These are phyloP conservation scores for Bubo scandiacus DNA, from an alignment of 2,113 vertebrate species.

Conservation along the genomic window DNA sequence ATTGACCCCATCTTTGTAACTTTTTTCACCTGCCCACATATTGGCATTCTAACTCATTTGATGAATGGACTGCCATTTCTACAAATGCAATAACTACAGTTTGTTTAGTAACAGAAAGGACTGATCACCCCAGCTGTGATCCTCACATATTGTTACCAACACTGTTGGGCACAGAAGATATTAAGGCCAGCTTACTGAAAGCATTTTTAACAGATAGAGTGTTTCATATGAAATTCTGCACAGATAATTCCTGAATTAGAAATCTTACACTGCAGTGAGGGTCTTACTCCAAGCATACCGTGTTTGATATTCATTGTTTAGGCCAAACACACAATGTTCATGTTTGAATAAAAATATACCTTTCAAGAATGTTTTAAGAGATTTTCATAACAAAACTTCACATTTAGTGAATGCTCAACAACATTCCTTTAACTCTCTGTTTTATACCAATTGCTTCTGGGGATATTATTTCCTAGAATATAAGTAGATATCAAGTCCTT, in stretches of 20 bases:
- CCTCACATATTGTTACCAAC: neutral
- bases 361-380: neutral
- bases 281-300: neutral
- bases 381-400: neutral
- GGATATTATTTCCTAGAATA: neutral
- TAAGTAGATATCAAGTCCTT: neutral
- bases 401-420: neutral
- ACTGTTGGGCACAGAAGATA: neutral
- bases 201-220: neutral
- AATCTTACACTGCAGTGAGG: neutral
- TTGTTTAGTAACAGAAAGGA: constrained; percentile 20
- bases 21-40: constrained; percentile 44
- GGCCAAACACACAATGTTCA: neutral
- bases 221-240: neutral
- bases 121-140: neutral
- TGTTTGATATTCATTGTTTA: neutral
- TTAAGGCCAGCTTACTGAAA: neutral
- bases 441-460: neutral
- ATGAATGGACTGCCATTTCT: constrained; percentile 66
- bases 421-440: neutral
- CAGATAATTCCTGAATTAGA: constrained; percentile 1
- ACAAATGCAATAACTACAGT: constrained; percentile 54
- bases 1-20: constrained; percentile 35
- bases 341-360: neutral
- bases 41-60: constrained; percentile 59